Conservation (phyloP, 1,140 invertebrate species). For the Protaetia brevitarsis region DNA sequence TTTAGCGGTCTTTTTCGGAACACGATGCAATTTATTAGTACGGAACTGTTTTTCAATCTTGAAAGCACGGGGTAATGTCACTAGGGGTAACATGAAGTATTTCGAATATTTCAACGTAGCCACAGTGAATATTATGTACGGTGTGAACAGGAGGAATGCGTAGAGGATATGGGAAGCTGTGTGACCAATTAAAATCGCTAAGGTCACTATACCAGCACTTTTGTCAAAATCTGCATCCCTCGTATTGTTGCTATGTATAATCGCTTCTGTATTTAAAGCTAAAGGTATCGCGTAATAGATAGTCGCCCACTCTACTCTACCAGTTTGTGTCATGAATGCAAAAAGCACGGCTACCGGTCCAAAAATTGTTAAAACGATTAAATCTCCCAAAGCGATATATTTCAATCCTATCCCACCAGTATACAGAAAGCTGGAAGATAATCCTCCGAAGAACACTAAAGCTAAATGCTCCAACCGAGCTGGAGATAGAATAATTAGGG, state of each 20-base stretch:
- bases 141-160: slow-evolving; percentile 84
- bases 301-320: slow-evolving; percentile 77
- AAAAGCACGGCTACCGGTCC: slow-evolving; percentile 93
- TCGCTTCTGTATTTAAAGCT: slow-evolving; percentile 91
- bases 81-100: slow-evolving; percentile 84
- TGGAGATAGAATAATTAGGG: slow-evolving; percentile 75
- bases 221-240: slow-evolving; percentile 83
- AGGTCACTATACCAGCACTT: slow-evolving; percentile 83
- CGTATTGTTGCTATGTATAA: slow-evolving; percentile 92
- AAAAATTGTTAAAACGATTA: slow-evolving; percentile 88
- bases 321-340: slow-evolving; percentile 88
- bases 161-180: slow-evolving; percentile 89
- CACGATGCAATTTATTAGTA: slow-evolving; percentile 68
- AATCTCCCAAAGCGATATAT: slow-evolving; percentile 89
- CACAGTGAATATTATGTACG: slow-evolving; percentile 86
- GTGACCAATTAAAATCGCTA: slow-evolving; percentile 90
- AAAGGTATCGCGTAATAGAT: slow-evolving; percentile 92
- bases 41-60: slow-evolving; percentile 87
- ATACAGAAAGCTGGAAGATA: slow-evolving; percentile 92
- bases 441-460: slow-evolving; percentile 89
- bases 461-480: slow-evolving; percentile 93
- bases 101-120: slow-evolving; percentile 76
- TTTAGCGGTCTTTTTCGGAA: slow-evolving; percentile 85
- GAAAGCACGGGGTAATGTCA: slow-evolving; percentile 85
- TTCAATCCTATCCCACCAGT: slow-evolving; percentile 93